A percentile compares a stretch with the other conserved stretches of the same genome.
Conservation (phyloP, 2,113 vertebrate genomes). For the Hippopotamus amphibius region DNA sequence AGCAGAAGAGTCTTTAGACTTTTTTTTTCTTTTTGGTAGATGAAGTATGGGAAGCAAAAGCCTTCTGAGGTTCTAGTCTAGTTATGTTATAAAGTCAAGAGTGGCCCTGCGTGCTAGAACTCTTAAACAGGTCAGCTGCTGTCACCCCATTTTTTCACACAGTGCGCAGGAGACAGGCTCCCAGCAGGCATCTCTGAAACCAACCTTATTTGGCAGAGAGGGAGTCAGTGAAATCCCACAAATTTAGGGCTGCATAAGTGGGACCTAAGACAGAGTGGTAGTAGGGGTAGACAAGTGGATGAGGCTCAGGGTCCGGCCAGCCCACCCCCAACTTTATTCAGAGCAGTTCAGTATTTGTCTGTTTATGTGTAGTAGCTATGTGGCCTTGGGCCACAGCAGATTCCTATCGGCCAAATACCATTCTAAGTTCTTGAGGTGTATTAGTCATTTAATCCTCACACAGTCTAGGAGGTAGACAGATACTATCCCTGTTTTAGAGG, state of each 20-base stretch:
- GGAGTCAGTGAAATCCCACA: neutral
- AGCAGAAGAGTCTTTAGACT: conserved; percentile 19
- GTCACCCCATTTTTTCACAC: neutral
- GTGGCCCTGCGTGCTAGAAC: neutral
- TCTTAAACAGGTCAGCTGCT: neutral
- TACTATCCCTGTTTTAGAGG: neutral
- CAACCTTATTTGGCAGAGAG: neutral
- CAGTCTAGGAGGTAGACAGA: neutral
- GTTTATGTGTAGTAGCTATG: neutral
- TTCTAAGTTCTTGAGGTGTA: neutral
- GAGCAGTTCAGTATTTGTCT: neutral
- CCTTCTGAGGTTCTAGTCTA: neutral
- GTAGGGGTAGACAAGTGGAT: neutral
- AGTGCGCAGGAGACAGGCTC: neutral
- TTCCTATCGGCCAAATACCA: neutral
- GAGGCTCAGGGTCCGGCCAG: neutral
- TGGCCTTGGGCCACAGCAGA: neutral
- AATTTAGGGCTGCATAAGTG: neutral
- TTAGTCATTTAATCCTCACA: conserved; percentile 22
- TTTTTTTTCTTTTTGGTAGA: neutral
- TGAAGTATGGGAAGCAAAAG: neutral
- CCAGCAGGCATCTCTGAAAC: neutral
- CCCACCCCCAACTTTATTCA: neutral
- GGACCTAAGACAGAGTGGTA: neutral
- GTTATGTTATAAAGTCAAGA: conserved; percentile 1